Conservation (phyloP, 2,797 vertebrate species). For the Harpagifer antarcticus region DNA sequence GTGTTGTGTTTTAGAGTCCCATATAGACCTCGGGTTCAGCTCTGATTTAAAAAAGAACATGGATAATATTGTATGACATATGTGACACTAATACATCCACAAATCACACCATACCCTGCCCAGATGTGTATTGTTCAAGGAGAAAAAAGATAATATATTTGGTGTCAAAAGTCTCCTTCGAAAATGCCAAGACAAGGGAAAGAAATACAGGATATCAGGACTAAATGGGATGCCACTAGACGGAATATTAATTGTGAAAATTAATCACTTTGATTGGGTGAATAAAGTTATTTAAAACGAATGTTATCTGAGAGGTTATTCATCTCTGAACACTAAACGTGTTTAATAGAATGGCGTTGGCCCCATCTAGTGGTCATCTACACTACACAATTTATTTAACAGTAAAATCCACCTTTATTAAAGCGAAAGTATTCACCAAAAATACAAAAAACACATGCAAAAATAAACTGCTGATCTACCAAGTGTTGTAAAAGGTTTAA, state of each 20-base stretch:
- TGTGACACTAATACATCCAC: slow-evolving; percentile 5
- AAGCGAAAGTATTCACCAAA: neutral
- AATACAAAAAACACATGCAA: neutral
- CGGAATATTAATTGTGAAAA: neutral
- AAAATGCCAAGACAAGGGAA: neutral
- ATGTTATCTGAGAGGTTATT: neutral
- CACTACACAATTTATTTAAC: neutral
- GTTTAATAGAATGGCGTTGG: slow-evolving; percentile 27
- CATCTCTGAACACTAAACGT: neutral
- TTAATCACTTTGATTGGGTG: neutral
- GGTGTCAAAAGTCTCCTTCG: neutral
- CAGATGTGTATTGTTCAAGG: slow-evolving; percentile 39
- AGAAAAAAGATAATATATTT: slow-evolving; percentile 17
- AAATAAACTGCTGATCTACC: neutral
- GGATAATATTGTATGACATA: slow-evolving; percentile 22
- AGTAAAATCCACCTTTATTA: neutral
- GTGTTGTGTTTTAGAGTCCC: neutral
- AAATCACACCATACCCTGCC: slow-evolving; percentile 39
- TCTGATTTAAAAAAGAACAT: slow-evolving; percentile 11
- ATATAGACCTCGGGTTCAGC: neutral
- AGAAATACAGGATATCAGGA: neutral
- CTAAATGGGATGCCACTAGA: neutral
- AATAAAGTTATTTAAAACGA: neutral
- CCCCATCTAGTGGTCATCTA: slow-evolving; percentile 70
- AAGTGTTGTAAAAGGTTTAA: neutral